Conservation (phyloP, 2,888 invertebrate species). For the Temnothorax ravouxi region DNA sequence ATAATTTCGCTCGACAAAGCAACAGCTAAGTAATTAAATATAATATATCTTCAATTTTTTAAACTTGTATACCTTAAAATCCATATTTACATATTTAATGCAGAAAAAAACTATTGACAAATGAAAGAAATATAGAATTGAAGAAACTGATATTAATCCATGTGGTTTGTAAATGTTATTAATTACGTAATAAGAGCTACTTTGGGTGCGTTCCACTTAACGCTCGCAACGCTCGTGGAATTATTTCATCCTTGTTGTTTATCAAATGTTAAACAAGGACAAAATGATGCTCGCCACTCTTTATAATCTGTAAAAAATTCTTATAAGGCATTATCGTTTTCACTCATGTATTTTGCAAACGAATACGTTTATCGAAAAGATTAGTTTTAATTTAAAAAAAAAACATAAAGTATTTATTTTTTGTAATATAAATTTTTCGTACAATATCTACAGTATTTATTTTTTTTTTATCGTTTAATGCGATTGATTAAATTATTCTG, state of each 20-base stretch:
- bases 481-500: neutral
- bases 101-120: neutral
- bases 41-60: too few relatives aligned
- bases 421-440: neutral
- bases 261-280: too few relatives aligned
- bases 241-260: too few relatives aligned
- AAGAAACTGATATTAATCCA: neutral
- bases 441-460: neutral
- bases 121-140: neutral
- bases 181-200: neutral
- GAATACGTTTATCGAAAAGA: neutral
- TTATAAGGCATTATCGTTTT: neutral
- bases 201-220: neutral
- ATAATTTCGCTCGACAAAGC: too few relatives aligned
- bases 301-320: neutral
- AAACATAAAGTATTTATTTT: neutral
- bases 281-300: too few relatives aligned
- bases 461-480: neutral
- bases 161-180: neutral
- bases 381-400: neutral
- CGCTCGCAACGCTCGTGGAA: too few relatives aligned
- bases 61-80: neutral
- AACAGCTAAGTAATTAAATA: too few relatives aligned
- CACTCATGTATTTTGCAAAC: neutral
- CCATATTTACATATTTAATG: neutral